Conservation (phyloP, 2,113 vertebrate species). For the Brachyhypopomus occidentalis region DNA sequence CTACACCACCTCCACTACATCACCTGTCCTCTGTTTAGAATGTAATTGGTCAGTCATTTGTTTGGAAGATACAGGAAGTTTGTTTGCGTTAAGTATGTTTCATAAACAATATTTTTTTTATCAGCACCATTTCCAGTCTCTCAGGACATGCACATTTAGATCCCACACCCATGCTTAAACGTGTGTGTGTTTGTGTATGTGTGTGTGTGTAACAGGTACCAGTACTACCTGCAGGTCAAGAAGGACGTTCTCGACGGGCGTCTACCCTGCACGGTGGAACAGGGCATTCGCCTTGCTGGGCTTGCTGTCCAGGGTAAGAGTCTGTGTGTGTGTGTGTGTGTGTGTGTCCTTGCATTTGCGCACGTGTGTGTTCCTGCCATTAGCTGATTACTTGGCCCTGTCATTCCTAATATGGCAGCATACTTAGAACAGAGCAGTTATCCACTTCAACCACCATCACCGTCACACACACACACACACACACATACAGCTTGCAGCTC, state of each 20-base stretch:
- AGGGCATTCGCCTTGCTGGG: slow-evolving; percentile 89
- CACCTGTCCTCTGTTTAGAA: no score
- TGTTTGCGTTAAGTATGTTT: no score
- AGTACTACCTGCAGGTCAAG: slow-evolving; percentile 98
- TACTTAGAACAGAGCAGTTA: slow-evolving; percentile 22
- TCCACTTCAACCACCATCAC: slow-evolving; percentile 36
- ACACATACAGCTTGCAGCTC: slow-evolving; percentile 7
- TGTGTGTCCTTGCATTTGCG: slow-evolving; percentile 1
- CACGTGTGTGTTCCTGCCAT: slow-evolving; percentile 5
- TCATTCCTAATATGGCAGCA: slow-evolving; percentile 41
- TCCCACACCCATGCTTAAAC: slow-evolving; percentile 2
- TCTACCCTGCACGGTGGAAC: slow-evolving; percentile 84
- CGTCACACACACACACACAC: not conserved
- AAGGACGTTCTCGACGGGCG: slow-evolving; percentile 92
- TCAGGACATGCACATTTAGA: no score
- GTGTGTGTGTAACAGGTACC: slow-evolving; percentile 77
- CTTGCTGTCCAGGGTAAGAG: slow-evolving; percentile 91
- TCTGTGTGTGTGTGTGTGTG: not conserved
- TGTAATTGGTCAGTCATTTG: no score
- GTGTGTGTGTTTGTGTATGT: slow-evolving; percentile 27
- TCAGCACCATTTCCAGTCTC: no score
- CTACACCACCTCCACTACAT: no score
- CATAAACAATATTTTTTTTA: no score
- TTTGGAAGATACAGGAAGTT: no score
- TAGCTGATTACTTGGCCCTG: slow-evolving; percentile 4